A percentile compares a stretch with the other conserved stretches of the same genome.
phyloP scores from a whole-genome alignment of 2,797 vertebrate genomes.

The Notolabrus celidotus region DNA sequence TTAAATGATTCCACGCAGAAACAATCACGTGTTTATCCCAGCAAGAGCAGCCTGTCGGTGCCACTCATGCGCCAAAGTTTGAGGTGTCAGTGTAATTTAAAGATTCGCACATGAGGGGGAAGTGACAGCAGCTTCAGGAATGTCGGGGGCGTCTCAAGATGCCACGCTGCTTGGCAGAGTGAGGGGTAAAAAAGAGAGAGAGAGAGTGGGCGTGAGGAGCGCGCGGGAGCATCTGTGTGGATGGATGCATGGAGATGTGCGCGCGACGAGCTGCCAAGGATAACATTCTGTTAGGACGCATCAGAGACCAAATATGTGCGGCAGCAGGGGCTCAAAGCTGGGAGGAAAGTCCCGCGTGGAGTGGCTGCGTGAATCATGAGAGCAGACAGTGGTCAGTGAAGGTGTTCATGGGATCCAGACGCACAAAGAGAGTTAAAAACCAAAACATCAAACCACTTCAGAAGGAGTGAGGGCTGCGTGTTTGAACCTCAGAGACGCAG shows the following conservation, averaged over 20 bases:
- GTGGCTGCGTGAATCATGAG: slow-evolving; percentile 47
- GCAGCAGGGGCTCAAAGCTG: slow-evolving; percentile 19
- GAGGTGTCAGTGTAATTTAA: slow-evolving; percentile 41
- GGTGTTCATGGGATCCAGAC: neutral
- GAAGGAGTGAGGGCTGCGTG: slow-evolving; percentile 53
- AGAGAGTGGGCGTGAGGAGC: slow-evolving; percentile 73
- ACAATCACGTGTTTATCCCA: neutral
- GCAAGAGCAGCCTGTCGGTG: slow-evolving; percentile 1
- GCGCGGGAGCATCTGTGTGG: slow-evolving; percentile 61
- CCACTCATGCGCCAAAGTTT: slow-evolving; percentile 20
- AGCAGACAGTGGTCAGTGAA: slow-evolving; percentile 24
- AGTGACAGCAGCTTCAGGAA: slow-evolving; percentile 78
- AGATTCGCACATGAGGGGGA: slow-evolving; percentile 52
- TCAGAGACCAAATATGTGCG: slow-evolving; percentile 70
- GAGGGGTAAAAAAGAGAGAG: slow-evolving; percentile 22
- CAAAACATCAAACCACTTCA: slow-evolving; percentile 72
- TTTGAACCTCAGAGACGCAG: slow-evolving; percentile 61
- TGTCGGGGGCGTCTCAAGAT: slow-evolving; percentile 70
- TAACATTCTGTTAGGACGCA: slow-evolving; percentile 51
- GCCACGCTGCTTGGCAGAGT: slow-evolving; percentile 63
- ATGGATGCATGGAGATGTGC: slow-evolving; percentile 34
- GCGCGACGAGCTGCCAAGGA: slow-evolving; percentile 54
- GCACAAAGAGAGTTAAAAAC: neutral
- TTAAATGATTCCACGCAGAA: neutral
- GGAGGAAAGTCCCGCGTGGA: slow-evolving; percentile 59